These are phyloP conservation scores for Oedothorax gibbosus DNA, from an alignment of 1,140 invertebrate species.

Conservation along the genomic window DNA sequence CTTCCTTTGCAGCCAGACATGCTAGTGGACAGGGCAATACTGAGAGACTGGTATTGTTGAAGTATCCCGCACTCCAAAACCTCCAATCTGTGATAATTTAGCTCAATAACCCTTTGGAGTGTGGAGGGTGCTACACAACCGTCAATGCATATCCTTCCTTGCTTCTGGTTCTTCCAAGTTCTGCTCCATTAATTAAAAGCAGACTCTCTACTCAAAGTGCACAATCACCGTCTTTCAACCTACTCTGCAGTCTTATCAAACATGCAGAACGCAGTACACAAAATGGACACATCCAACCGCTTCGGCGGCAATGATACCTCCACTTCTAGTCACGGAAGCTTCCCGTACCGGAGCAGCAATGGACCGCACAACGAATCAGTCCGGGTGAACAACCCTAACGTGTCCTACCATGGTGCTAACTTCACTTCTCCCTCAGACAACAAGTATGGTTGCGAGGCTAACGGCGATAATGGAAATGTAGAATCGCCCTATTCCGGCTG, in stretches of 20 bases:
- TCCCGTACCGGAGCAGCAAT: conserved; percentile 27
- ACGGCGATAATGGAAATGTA: conserved; percentile 23
- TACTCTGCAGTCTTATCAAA: background rate
- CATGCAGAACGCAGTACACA: conserved; percentile 44
- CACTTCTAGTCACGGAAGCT: conserved; percentile 20
- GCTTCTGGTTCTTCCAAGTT: conserved; percentile 53
- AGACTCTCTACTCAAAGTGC: conserved; percentile 40
- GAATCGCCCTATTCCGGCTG: conserved; percentile 40
- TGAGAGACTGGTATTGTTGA: conserved; percentile 27
- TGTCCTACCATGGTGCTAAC: conserved; percentile 18
- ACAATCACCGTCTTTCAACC: conserved; percentile 46
- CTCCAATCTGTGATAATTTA: conserved; percentile 57
- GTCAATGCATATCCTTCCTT: conserved; percentile 4
- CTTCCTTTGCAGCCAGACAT: no score
- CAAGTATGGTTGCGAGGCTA: background rate
- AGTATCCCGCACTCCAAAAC: conserved; percentile 35
- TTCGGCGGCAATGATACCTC: conserved; percentile 36
- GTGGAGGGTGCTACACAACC: conserved; percentile 28
- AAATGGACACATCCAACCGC: conserved; percentile 44
- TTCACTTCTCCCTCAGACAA: background rate
- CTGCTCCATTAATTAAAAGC: conserved; percentile 20
- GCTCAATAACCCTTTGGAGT: conserved; percentile 45
- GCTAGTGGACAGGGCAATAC: background rate
- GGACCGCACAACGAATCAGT: conserved; percentile 34
- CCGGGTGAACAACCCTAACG: conserved; percentile 16